Percentiles rank a stretch among this genome's conserved stretches.
Conservation (phyloP, 2,113 vertebrate species). For the Macroglossus sobrinus region DNA sequence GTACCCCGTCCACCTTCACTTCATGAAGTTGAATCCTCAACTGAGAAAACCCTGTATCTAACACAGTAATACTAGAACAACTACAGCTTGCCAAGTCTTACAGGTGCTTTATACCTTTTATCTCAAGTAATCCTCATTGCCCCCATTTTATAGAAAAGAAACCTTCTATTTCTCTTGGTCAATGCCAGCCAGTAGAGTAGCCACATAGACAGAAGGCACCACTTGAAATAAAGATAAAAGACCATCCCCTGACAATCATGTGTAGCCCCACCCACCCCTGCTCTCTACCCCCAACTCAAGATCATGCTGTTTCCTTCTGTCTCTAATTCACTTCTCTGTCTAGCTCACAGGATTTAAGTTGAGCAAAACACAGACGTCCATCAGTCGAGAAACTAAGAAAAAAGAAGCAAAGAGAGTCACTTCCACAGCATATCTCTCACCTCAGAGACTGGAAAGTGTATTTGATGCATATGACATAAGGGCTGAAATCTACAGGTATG, state of each 20-base stretch:
- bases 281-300: neutral
- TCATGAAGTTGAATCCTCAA: neutral
- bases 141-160: neutral
- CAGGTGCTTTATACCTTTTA: neutral
- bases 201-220: neutral
- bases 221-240: neutral
- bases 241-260: neutral
- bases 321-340: constrained; percentile 11
- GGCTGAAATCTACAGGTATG: constrained; percentile 93
- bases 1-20: neutral
- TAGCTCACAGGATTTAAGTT: constrained; percentile 91
- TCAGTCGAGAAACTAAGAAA: constrained; percentile 72
- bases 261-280: neutral
- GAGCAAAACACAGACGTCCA: constrained; percentile 88
- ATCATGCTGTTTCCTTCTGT: neutral
- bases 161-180: neutral
- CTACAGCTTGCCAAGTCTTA: neutral
- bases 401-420: constrained; percentile 40
- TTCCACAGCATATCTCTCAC: constrained; percentile 81
- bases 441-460: constrained; percentile 81
- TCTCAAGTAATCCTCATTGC: neutral
- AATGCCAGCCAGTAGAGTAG: neutral
- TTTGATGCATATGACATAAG: constrained; percentile 78
- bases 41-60: neutral
- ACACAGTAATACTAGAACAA: neutral